Conservation (phyloP, 2,113 vertebrate species). For the Engraulis encrasicolus region DNA sequence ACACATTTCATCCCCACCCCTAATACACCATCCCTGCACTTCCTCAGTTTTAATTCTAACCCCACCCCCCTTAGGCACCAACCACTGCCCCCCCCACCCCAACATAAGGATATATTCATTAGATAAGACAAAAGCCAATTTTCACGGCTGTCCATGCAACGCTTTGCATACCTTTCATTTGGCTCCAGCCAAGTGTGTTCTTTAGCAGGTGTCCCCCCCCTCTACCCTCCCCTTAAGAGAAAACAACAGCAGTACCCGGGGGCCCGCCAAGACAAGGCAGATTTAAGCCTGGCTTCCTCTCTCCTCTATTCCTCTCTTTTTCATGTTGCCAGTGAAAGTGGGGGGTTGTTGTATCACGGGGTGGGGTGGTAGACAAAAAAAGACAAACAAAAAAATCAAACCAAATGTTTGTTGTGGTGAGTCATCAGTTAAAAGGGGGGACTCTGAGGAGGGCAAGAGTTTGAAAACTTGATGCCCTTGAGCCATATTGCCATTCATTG, state of each 20-base stretch:
- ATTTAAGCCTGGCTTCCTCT: conserved; percentile 11
- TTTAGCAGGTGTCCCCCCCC: conserved; percentile 79
- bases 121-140: conserved; percentile 76
- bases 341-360: conserved; percentile 2
- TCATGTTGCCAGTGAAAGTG: conserved; percentile 16
- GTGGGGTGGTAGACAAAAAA: not conserved
- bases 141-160: conserved; percentile 74
- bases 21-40: not conserved
- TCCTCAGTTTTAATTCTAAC: conserved; percentile 44
- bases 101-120: conserved; percentile 51
- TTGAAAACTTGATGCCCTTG: not conserved
- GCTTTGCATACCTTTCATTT: conserved; percentile 84
- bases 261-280: not conserved
- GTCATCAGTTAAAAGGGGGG: not conserved
- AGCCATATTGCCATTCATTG: conserved; percentile 23
- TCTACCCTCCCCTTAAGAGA: no score
- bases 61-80: conserved; percentile 40
- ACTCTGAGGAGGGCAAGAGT: not conserved
- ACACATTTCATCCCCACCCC: no score
- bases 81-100: conserved; percentile 43
- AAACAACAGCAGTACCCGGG: not conserved
- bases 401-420: conserved; percentile 29
- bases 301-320: not conserved
- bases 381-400: conserved; percentile 19
- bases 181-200: conserved; percentile 77